Base-by-base conservation (phyloP, 2,797 vertebrate species). In the Falco novaeseelandiae region DNA sequence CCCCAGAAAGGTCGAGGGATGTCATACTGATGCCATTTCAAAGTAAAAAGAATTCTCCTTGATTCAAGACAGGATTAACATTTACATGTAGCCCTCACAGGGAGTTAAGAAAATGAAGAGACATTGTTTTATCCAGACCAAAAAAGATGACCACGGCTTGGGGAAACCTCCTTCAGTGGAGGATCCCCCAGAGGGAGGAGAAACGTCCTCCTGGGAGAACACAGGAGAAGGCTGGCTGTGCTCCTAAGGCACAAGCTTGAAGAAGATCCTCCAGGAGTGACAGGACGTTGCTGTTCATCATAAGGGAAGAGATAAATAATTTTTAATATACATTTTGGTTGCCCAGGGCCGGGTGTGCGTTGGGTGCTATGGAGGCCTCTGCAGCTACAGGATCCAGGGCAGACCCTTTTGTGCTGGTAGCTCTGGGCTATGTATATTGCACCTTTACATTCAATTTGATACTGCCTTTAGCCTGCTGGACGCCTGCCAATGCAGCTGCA, bases 361-460 rank as follows among this genome's bases (percentile, higher is more conserved):
- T 6, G 27, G 48, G 59, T 77, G 67, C 63, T 58, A 48, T 0
- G 0, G 83, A 0, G 0, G 38, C 32, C 73, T 87, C 80, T 62
- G 52, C 63, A 59, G n/a, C 63, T 10, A 0, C 2, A 5, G 59
- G 40, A 83, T 46, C 65, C 4, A 2, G 62, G 83, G 18, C 72
- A 82, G 85, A 93, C 32, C 20, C 49, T 70, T 83, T 91, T 59
- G 49, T 80, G 61, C 83, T 96, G 92, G 94, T 96, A 92, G 97
- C 90, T 96, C 94, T 96, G 96, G 92, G 88, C 90, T 96, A 71
- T 97, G 95, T 96, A 94, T 71, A 57, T 94, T 96, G 83, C 95
- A 96, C 95, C 94, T 97, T 96, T 93, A 89, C 40, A 83, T 96
- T 91, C 90, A 89, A 71, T 81, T 89, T 87, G 90, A 95, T 92